Base-by-base conservation (phyloP, 1,140 invertebrate species). In the Sinonovacula constricta region DNA sequence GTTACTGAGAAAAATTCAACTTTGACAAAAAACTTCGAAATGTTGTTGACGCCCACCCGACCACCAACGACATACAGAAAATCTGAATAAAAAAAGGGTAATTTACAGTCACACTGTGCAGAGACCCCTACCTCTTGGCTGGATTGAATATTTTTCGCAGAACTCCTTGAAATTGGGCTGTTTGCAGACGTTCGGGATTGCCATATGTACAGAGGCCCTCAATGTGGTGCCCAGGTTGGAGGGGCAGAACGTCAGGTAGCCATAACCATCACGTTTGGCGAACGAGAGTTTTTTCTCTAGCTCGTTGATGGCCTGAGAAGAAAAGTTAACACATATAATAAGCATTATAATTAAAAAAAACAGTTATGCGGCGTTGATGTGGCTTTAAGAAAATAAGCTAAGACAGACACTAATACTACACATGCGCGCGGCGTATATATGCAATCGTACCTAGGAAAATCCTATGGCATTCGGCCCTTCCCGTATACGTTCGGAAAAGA, bases 171-270 rank as follows among this genome's bases (percentile, higher is more conserved):
- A 94, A 93, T 98, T 95, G 72, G 96, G 95, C 57, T 96, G 96
- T 86, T 77, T 71, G 26, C 85, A 74, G 14, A 99, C 93, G 92
- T 98, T 98, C 72, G 98, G 98, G 83, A 99, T 93, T 91, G 97
- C 96, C 91, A 99, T 98, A 93, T 99, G 98, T 83, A 99, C 98
- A 45, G 97, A 98, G 22, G 98, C 98, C 85, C 98, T 95, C 70
- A 99, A 96, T 54, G 98, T 98, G 72, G 98, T 99, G 36, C 98
- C 98, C 92, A 99, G 92, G 92, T 99, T 99, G 89, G 97, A 97
- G 59, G 98, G 98, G 93, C 98, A 99, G 95, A 99, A 99, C 80
- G 97, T 99, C 79, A 99, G 93, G 94, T 97, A 99, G 66, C 98
- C 98, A 69, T 99, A 94, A 84, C 97, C 94, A 85, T 98, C 96